Conservation (phyloP, 2,888 invertebrate genomes). For the Biston stratarius region DNA sequence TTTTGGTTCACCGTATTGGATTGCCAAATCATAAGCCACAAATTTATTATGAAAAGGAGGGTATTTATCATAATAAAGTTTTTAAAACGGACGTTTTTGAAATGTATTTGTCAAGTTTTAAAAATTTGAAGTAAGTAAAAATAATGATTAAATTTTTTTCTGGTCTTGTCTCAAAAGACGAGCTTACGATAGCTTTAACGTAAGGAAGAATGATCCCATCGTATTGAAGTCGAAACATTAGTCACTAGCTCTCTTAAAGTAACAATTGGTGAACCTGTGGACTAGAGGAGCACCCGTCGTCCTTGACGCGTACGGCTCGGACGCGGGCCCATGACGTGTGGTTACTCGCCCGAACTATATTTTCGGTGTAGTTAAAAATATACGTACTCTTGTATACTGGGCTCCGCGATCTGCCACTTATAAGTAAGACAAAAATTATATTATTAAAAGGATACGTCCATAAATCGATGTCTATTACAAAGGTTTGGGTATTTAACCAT, state of each 20-base stretch:
- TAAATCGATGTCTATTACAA: constrained; percentile 44
- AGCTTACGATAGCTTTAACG: constrained; percentile 72
- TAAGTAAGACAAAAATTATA: constrained; percentile 23
- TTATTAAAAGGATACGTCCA: constrained; percentile 33
- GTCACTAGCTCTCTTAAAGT: constrained; percentile 75
- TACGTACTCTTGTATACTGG: constrained; percentile 27
- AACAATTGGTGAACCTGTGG: constrained; percentile 43
- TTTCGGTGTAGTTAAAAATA: not conserved
- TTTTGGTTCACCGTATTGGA: constrained; percentile 51
- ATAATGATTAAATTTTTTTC: constrained; percentile 15
- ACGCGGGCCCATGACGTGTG: constrained; percentile 1
- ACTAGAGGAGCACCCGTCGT: not conserved
- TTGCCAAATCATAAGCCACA: constrained; percentile 37
- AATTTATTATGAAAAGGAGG: constrained; percentile 31
- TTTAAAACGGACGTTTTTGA: constrained; percentile 30
- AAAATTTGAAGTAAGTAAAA: constrained; percentile 25
- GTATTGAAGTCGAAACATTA: constrained; percentile 71
- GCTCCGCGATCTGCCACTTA: constrained; percentile 1
- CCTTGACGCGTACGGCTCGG: not conserved
- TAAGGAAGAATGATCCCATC: constrained; percentile 75
- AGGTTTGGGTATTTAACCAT: constrained; percentile 83
- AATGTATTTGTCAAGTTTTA: constrained; percentile 33
- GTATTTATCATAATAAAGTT: constrained; percentile 19
- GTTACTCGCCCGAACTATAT: constrained; percentile 4
- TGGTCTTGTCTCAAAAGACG: constrained; percentile 37